These are phyloP conservation scores for Amphiduros pacificus DNA, from an alignment of 2,888 invertebrate genomes.

Conservation along the genomic window DNA sequence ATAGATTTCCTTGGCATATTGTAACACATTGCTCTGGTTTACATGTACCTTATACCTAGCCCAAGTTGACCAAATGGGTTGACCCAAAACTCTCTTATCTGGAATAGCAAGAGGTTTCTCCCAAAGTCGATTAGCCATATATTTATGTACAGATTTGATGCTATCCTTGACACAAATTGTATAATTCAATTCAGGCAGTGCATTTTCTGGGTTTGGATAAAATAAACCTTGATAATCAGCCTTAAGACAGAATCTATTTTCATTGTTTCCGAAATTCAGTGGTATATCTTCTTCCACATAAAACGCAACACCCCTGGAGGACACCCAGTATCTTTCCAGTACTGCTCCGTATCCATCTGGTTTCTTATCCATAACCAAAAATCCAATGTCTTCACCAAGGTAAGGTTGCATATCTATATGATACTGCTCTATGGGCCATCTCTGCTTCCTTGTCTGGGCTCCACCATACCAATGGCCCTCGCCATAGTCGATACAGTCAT, in stretches of 20 bases:
- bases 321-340: conserved; percentile 65
- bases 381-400: too few species aligned
- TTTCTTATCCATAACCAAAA: conserved; percentile 21
- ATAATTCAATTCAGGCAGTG: conserved; percentile 1
- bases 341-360: conserved; percentile 49
- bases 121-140: background rate
- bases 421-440: conserved; percentile 77
- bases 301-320: conserved; percentile 71
- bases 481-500: conserved; percentile 73
- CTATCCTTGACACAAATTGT: conserved; percentile 1
- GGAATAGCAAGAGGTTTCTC: conserved; percentile 4
- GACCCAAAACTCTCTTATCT: conserved; percentile 1
- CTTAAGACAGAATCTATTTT: conserved; percentile 56
- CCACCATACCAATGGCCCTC: conserved; percentile 76
- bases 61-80: conserved; percentile 86
- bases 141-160: background rate
- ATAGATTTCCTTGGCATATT: conserved; percentile 34
- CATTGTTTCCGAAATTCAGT: conserved; percentile 77
- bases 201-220: background rate
- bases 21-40: conserved; percentile 33
- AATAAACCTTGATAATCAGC: background rate
- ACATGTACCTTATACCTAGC: conserved; percentile 72
- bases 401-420: conserved; percentile 36
- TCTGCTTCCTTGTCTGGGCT: conserved; percentile 76
- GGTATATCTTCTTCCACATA: conserved; percentile 69